A percentile compares a stretch with the other conserved stretches of the same genome.
Evolutionary conservation across 2,888 invertebrate genomes (phyloP).

Genomic region (Pristionchus maxplancki): DNA sequence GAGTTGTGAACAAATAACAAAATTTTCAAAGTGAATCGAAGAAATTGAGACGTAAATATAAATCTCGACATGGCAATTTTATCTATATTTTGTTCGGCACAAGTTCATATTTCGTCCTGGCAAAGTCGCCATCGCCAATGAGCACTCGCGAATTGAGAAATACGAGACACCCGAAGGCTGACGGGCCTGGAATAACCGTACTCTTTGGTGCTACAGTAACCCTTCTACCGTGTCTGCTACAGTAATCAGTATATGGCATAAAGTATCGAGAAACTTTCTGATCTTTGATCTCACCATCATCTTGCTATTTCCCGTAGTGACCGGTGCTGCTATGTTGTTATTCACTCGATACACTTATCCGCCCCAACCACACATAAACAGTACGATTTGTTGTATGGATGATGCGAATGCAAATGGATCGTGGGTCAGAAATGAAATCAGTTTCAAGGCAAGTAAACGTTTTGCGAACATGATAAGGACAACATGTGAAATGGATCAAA

Average conservation of each 20-base stretch:
- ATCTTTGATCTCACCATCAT: background rate
- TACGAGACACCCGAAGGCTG: background rate
- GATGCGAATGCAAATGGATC: background rate
- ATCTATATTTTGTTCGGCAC: slow-evolving; percentile 5
- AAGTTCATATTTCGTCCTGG: background rate
- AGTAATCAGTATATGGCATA: too few species aligned
- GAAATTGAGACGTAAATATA: too few species aligned
- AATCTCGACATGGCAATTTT: too few species aligned
- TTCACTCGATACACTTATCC: background rate
- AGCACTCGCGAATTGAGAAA: slow-evolving; percentile 9
- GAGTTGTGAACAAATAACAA: too few species aligned
- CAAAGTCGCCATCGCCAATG: background rate
- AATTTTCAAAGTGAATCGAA: too few species aligned
- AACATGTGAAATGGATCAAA: too few species aligned
- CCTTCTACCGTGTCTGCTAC: too few species aligned
- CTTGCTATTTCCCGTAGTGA: background rate
- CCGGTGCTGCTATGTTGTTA: slow-evolving; percentile 29
- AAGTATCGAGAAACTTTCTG: slow-evolving; percentile 1
- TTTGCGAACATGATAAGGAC: too few species aligned
- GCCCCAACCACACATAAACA: background rate
- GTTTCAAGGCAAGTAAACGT: too few species aligned
- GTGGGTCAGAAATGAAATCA: too few species aligned
- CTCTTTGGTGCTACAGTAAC: too few species aligned
- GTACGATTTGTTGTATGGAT: slow-evolving; percentile 1
- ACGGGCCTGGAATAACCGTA: background rate